Evolutionary conservation across 1,140 invertebrate genomes (phyloP).

Genomic region (Neodiprion fabricii): DNA sequence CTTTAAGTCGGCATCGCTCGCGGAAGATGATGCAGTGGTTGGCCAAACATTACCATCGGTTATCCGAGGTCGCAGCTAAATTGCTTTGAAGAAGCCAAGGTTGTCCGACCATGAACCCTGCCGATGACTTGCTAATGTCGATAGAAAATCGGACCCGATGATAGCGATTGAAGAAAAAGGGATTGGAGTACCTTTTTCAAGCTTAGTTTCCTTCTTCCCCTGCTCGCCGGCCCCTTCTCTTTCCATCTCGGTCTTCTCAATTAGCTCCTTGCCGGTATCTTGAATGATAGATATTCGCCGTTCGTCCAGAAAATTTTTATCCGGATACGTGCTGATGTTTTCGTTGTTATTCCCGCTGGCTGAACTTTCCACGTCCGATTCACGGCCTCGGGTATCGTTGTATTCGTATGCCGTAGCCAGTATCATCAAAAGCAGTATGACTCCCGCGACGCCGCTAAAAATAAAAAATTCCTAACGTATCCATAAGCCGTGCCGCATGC

Average conservation of each 20-base stretch:
- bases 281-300: slow-evolving; percentile 39
- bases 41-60: background rate
- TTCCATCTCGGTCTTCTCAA: slow-evolving; percentile 47
- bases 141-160: slow-evolving; percentile 11
- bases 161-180: slow-evolving; percentile 34
- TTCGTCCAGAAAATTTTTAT: slow-evolving; percentile 51
- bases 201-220: slow-evolving; percentile 27
- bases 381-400: slow-evolving; percentile 38
- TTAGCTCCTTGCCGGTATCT: slow-evolving; percentile 52
- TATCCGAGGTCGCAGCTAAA: background rate
- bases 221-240: slow-evolving; percentile 27
- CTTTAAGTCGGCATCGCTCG: background rate
- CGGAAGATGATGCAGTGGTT: background rate
- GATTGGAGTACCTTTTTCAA: slow-evolving; percentile 36
- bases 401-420: slow-evolving; percentile 66
- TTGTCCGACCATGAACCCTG: background rate
- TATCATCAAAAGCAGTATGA: slow-evolving; percentile 64
- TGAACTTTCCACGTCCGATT: slow-evolving; percentile 48
- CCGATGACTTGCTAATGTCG: too few relatives aligned
- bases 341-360: slow-evolving; percentile 59
- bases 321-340: slow-evolving; percentile 42
- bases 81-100: background rate
- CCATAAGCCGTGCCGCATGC: background rate
- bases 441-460: slow-evolving; percentile 58
- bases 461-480: background rate